These are phyloP conservation scores for Hyperoodon ampullatus DNA, from an alignment of 2,113 vertebrate genomes.

Conservation along the genomic window DNA sequence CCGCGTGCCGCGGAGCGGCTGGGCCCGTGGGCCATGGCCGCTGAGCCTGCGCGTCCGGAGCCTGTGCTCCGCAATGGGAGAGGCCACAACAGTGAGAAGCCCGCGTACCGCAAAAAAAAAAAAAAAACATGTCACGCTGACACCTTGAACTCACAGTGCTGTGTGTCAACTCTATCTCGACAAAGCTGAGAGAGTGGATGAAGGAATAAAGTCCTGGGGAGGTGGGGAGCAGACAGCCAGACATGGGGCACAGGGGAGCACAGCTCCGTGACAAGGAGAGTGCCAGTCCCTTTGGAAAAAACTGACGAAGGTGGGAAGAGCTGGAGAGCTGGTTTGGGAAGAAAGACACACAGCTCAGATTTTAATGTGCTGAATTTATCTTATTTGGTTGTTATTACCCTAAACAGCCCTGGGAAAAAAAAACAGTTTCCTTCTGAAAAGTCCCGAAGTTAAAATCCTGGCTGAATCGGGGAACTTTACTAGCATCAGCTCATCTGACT, in stretches of 20 bases:
- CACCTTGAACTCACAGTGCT: neutral
- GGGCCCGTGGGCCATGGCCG: no score
- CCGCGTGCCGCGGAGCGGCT: no score
- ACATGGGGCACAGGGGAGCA: neutral
- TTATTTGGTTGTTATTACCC: neutral
- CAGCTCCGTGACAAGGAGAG: neutral
- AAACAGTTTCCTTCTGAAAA: neutral
- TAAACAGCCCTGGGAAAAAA: neutral
- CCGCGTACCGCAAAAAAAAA: no score
- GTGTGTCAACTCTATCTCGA: no score
- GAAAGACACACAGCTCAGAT: neutral
- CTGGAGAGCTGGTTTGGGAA: neutral
- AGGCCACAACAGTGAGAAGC: no score
- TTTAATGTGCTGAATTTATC: neutral
- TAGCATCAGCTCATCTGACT: neutral
- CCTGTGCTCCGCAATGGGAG: no score
- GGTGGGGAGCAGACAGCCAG: neutral
- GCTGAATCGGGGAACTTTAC: neutral
- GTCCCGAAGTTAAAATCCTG: neutral
- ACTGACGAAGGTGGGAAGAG: neutral
- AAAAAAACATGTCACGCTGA: neutral
- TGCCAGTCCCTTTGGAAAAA: neutral
- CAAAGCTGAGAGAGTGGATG: neutral
- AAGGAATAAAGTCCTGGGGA: neutral
- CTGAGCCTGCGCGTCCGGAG: no score